Base-by-base conservation (phyloP, 2,113 vertebrate species). In the Desmodus rotundus region DNA sequence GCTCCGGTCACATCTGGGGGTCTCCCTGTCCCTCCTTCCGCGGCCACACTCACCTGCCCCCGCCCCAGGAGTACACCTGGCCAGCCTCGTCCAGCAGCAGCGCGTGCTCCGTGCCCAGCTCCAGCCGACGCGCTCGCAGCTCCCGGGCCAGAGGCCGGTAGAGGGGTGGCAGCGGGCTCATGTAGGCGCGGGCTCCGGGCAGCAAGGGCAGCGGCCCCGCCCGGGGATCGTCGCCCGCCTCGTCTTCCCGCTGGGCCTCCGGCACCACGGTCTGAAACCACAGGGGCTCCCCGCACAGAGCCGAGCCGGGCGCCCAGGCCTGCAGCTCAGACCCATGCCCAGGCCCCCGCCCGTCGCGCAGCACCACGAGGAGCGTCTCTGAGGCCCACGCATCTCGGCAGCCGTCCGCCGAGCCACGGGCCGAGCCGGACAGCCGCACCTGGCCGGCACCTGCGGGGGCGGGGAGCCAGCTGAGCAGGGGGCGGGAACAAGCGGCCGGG, bases 31-130 rank as follows among this genome's bases (percentile, higher is more conserved):
- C 8, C 8, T 38, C 41, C 24, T 10, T 7, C 74, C 36, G 52
- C 33, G 8, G 4, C 3, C 28, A 3, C 56, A 7, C 98, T 98
- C 97, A 99, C 99, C 99, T 99, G 93, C 99, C 99, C 2, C 98
- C 94, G 67, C 99, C 99, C 99, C 99, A 99, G 68, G 98, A 98
- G 95, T 98, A 99, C 72, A 99, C 97, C 20, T 97, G 97, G 36
- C 99, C 99, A 3, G 85, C 85, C 1, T 76, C 87, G 5, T 95
- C 98, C 87, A 99, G 98, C 6, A 99, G 97, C 38, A 99, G 5
- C 2, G 82, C 99, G 31, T 99, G 99, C 63, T 99, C 99, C 0
- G 96, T 95, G 36, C 99, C 98, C 96, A 99, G 96, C 0, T 97
- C 98, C 86, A 99, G 97, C 61, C 95, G 98, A 45, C 96, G 98